These are phyloP conservation scores for Acropora tenuis DNA, from an alignment of 64 coral and sea anemone genomes.

Conservation along the genomic window DNA sequence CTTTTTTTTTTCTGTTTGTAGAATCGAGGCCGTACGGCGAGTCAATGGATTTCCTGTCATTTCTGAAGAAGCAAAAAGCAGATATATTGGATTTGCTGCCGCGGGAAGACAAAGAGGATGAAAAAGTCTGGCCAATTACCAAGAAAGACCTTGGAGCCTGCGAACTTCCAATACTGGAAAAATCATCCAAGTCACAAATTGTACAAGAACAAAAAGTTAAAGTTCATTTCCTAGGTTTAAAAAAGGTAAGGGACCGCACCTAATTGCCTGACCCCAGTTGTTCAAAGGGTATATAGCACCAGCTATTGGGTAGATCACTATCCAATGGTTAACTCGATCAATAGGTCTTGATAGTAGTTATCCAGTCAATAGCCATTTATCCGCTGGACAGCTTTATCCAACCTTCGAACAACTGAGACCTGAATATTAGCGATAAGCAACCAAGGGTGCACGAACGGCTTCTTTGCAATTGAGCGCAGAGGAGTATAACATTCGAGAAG, in stretches of 20 bases:
- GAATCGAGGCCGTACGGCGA: not conserved
- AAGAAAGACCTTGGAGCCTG: not conserved
- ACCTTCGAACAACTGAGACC: too few relatives aligned
- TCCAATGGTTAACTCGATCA: too few relatives aligned
- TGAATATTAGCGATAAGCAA: too few relatives aligned
- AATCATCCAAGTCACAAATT: not conserved
- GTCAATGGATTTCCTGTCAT: not conserved
- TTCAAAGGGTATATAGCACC: not conserved
- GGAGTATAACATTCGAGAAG: too few relatives aligned
- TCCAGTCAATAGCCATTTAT: too few relatives aligned
- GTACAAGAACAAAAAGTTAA: not conserved
- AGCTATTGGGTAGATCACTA: not conserved
- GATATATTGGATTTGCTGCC: not conserved
- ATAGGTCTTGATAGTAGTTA: too few relatives aligned
- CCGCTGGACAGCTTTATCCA: too few relatives aligned
- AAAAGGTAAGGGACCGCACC: constrained; percentile 1
- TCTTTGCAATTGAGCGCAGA: too few relatives aligned
- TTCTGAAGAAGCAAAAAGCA: constrained; percentile 13
- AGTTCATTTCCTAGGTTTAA: constrained; percentile 43
- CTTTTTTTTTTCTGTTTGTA: not conserved
- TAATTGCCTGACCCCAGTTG: too few relatives aligned
- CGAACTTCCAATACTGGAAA: not conserved
- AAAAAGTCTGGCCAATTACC: not conserved
- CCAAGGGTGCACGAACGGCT: too few relatives aligned
- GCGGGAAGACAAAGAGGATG: not conserved